These are phyloP conservation scores for Nettapus auritus DNA, from an alignment of 2,113 vertebrate genomes.

Conservation along the genomic window DNA sequence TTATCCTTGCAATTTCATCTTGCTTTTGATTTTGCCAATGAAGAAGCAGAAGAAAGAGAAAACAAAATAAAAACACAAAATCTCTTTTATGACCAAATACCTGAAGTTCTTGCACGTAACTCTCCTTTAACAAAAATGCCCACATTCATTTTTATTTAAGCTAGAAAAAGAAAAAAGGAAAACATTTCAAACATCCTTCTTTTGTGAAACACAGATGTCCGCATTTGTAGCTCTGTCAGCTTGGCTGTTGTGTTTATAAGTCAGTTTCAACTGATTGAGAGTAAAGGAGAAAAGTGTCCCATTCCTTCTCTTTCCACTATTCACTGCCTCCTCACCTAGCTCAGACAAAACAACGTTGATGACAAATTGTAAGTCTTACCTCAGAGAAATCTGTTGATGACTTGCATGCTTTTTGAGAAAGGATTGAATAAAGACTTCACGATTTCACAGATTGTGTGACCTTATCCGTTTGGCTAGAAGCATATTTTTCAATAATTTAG, in stretches of 20 bases:
- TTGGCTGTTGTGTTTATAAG: not conserved
- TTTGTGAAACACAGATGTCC: not conserved
- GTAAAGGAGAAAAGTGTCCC: not conserved
- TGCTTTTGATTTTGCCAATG: not conserved
- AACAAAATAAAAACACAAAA: not conserved
- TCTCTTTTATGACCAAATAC: not conserved
- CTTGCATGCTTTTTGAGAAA: not conserved
- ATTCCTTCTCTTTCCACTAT: not conserved
- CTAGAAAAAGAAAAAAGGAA: not conserved
- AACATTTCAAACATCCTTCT: not conserved
- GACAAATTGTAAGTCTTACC: not conserved
- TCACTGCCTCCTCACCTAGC: not conserved
- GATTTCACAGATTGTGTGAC: not conserved
- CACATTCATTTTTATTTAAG: not conserved
- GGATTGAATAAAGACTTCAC: not conserved
- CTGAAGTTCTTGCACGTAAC: not conserved
- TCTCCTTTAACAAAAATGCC: not conserved
- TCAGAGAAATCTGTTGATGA: not conserved
- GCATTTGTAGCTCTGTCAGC: not conserved
- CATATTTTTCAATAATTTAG: not conserved
- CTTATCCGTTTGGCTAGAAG: not conserved
- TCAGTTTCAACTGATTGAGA: not conserved
- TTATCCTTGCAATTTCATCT: not conserved
- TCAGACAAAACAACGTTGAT: not conserved
- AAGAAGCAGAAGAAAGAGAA: not conserved